Conservation (phyloP, 2,113 vertebrate genomes). For the Saimiri boliviensis region DNA sequence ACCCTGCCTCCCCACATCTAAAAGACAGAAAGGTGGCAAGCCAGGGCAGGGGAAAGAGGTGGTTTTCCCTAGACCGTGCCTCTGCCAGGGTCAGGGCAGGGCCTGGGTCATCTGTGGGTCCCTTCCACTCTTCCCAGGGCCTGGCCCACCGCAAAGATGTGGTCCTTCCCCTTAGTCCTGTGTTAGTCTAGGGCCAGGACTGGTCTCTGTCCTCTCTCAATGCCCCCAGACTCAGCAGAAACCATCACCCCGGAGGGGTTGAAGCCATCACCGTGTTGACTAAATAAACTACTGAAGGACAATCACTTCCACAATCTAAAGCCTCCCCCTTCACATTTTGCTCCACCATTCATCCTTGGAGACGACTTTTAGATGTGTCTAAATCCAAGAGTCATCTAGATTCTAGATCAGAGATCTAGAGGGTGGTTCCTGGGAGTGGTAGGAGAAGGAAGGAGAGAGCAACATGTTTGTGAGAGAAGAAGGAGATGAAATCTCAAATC, state of each 20-base stretch:
- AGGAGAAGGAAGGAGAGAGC: not conserved
- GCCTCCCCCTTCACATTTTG: not conserved
- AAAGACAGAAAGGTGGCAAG: not conserved
- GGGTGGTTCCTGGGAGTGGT: not conserved
- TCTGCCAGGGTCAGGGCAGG: not conserved
- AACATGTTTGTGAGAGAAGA: not conserved
- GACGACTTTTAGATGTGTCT: not conserved
- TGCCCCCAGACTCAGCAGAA: not conserved
- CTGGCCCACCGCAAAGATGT: not conserved
- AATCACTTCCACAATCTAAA: not conserved
- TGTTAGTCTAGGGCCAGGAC: not conserved
- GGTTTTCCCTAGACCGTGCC: not conserved
- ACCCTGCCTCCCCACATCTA: not conserved
- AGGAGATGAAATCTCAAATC: not conserved
- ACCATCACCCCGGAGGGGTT: too few relatives aligned
- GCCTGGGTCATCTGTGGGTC: not conserved
- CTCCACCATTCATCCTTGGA: not conserved
- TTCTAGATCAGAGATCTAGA: not conserved
- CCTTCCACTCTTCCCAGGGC: not conserved
- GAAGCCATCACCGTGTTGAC: not conserved
- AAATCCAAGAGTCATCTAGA: not conserved
- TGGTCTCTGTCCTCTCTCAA: not conserved
- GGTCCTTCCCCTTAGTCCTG: not conserved
- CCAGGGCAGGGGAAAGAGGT: not conserved
- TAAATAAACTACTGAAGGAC: not conserved